Percentiles rank a stretch among this genome's conserved stretches.
Evolutionary conservation across 2,888 invertebrate genomes (phyloP).

Genomic region (Icerya purchasi): DNA sequence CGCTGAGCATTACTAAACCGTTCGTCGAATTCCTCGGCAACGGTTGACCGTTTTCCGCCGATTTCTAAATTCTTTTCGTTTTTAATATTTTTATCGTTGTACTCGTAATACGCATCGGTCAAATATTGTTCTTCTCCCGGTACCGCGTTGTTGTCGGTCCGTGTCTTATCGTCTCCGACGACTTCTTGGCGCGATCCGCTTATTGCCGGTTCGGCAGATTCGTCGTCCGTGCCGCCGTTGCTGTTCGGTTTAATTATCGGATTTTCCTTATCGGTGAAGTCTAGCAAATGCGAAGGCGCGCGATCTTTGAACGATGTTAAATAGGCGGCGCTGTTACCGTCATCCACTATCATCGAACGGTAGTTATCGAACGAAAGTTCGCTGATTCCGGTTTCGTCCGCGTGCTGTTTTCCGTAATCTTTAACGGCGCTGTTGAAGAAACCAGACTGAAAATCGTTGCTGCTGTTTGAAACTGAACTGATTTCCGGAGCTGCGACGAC

Average conservation of each 20-base stretch:
- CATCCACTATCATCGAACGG: not conserved
- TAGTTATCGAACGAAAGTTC: not conserved
- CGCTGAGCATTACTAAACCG: not conserved
- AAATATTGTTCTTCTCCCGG: not conserved
- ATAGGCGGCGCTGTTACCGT: not conserved
- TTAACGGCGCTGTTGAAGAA: not conserved
- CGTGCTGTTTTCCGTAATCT: no score
- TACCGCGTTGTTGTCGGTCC: not conserved
- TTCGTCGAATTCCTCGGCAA: not conserved
- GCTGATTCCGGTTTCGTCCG: no score
- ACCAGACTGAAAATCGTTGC: not conserved
- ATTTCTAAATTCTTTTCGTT: not conserved
- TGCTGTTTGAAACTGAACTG: not conserved
- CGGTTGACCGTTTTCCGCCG: not conserved
- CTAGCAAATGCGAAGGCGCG: not conserved
- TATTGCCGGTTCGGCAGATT: no score
- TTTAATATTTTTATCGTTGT: not conserved
- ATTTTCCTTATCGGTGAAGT: not conserved
- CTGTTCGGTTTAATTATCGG: not conserved
- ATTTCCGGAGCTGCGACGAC: not conserved
- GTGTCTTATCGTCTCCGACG: not conserved
- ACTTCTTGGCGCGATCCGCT: no score
- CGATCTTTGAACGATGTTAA: not conserved
- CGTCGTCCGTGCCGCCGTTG: not conserved
- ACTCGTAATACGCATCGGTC: not conserved